Conservation (phyloP, 2,888 invertebrate genomes). For the Bhutanitis thaidina region DNA sequence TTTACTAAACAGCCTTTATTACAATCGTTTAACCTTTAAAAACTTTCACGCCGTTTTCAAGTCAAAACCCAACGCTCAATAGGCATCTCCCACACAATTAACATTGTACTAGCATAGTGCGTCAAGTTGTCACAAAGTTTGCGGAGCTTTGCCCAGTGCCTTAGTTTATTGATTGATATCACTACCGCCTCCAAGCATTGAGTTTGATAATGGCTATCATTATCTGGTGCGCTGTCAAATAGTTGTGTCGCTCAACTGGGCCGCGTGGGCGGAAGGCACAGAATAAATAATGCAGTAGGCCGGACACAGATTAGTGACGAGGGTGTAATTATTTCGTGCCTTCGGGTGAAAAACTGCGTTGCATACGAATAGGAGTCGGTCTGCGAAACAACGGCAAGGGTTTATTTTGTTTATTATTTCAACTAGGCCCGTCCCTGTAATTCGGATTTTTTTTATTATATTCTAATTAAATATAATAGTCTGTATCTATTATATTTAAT, state of each 20-base stretch:
- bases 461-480: too few relatives aligned
- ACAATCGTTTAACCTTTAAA: not conserved
- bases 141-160: not conserved
- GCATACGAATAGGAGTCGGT: too few relatives aligned
- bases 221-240: slow-evolving; percentile 3
- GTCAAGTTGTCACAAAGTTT: not conserved
- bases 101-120: not conserved
- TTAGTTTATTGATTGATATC: slow-evolving; percentile 9
- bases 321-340: not conserved
- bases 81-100: not conserved
- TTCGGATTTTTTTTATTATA: too few relatives aligned
- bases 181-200: slow-evolving; percentile 1
- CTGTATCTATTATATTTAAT: too few relatives aligned
- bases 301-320: not conserved
- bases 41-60: not conserved
- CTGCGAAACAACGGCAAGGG: too few relatives aligned
- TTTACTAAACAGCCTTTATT: not conserved
- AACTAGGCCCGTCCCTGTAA: too few relatives aligned
- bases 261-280: slow-evolving; percentile 1
- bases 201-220: not conserved
- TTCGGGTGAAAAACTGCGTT: too few relatives aligned
- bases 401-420: too few relatives aligned
- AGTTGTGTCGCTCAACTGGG: slow-evolving; percentile 7
- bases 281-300: slow-evolving; percentile 1
- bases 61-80: not conserved